A percentile compares a stretch with the other conserved stretches of the same genome.
phyloP scores from a whole-genome alignment of 2,888 invertebrate genomes.

The Agapetus fuscipes region DNA sequence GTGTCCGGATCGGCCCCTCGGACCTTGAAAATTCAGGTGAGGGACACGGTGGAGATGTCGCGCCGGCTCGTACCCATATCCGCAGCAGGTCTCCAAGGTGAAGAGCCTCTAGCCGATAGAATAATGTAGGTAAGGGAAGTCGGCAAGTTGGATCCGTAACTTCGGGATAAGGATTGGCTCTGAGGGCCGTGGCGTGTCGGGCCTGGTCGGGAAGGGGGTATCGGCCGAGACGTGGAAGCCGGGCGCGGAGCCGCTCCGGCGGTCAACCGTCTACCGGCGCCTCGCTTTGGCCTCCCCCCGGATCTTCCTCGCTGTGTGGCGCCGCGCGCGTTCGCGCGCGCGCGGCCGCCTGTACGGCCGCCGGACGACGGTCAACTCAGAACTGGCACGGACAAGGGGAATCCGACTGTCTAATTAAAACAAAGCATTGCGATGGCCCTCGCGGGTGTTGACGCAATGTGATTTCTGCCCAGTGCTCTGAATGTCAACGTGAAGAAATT shows the following conservation, averaged over 20 bases:
- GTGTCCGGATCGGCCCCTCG: slow-evolving; percentile 37
- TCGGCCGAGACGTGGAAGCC: slow-evolving; percentile 20
- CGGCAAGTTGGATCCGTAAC: slow-evolving; percentile 57
- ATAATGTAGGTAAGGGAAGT: slow-evolving; percentile 60
- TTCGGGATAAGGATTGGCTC: slow-evolving; percentile 66
- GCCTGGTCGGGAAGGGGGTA: slow-evolving; percentile 37
- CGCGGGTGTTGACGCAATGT: slow-evolving; percentile 52
- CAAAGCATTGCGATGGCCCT: slow-evolving; percentile 59
- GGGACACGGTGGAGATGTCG: slow-evolving; percentile 26
- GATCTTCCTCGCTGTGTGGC: slow-evolving; percentile 28
- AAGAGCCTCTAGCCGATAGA: slow-evolving; percentile 58
- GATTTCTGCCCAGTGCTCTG: slow-evolving; percentile 61
- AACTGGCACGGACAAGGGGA: slow-evolving; percentile 56
- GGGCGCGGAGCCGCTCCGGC: slow-evolving; percentile 5
- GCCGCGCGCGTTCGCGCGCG: slow-evolving; percentile 23
- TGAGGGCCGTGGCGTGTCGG: slow-evolving; percentile 54
- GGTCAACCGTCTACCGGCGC: slow-evolving; percentile 30
- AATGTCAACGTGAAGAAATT: slow-evolving; percentile 59
- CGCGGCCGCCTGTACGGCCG: slow-evolving; percentile 31
- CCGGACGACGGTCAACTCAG: slow-evolving; percentile 46
- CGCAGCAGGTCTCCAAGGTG: slow-evolving; percentile 69
- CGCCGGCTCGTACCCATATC: slow-evolving; percentile 53
- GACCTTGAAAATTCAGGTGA: slow-evolving; percentile 32
- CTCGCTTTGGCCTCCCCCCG: slow-evolving; percentile 33
- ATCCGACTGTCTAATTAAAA: slow-evolving; percentile 61